Evolutionary conservation across 2,888 invertebrate genomes (phyloP), one percentile per base, ranked within the genome.

Genomic region (Creontiades dilutus): DNA sequence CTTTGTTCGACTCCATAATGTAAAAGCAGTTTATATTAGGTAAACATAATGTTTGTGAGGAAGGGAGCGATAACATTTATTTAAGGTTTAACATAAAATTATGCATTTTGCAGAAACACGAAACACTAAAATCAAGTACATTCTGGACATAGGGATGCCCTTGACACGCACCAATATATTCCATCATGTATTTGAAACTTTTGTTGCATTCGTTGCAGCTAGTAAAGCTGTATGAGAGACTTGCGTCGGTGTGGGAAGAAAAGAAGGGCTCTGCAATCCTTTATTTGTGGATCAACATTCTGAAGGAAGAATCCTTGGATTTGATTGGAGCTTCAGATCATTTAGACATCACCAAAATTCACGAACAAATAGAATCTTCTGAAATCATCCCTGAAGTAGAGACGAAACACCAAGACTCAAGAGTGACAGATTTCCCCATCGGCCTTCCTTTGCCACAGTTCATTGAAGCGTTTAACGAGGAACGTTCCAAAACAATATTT

Each of bases 271-370:
- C 93, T 91, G 94, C 94, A 48, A 93, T 95, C 52, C 92, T 95
- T 9, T 95, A 94, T 91, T 92, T 92, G n/a, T 95, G 95, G 95
- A 93, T 94, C 84, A 93, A 93, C 48, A 95, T 94, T 91, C 92
- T 95, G 0, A 94, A 94, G 91, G 93, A 94, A 28, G 94, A 95
- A 90, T 92, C 93, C 0, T 92, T 94, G n/a, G 92, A 92, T 16
- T 93, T 92, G 90, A 91, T 94, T 3, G 92, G 92, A 47, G 92
- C 93, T 57, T 91, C 92, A 52, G 91, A 93, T 7, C 91, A 90
- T 46, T 91, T 93, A 9, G 93, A 93, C 80, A 92, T 94, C 0
- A 75, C 47, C 16, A 2, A 27, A 0, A 12, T 68, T 1, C 68
- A 68, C 9, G 68, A 68, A 68, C 68, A 68, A 68, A 68, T 23